Evolutionary conservation across 1,140 invertebrate genomes (phyloP).

Genomic region (Acromyrmex charruanus): DNA sequence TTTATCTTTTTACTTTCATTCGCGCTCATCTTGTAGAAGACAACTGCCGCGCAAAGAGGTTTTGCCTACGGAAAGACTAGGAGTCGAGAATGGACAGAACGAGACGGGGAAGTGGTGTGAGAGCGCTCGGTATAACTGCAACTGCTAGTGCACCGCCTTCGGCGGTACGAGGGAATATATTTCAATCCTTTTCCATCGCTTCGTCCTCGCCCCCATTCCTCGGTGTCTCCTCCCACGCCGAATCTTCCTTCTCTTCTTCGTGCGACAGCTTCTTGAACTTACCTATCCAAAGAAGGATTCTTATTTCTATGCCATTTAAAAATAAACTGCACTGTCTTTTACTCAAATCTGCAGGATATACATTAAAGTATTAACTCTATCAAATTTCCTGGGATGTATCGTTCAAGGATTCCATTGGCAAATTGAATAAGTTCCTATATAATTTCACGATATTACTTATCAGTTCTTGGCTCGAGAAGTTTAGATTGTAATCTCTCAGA

Average conservation of each 20-base stretch:
- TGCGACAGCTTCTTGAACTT: slow-evolving; percentile 24
- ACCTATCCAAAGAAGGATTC: background rate
- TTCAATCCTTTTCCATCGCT: slow-evolving; percentile 59
- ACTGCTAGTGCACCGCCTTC: slow-evolving; percentile 25
- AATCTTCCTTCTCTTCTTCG: slow-evolving; percentile 19
- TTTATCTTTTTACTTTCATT: slow-evolving; percentile 11
- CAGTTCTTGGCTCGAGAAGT: background rate
- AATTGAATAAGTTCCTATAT: background rate
- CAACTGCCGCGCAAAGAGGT: slow-evolving; percentile 39
- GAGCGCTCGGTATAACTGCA: slow-evolving; percentile 39
- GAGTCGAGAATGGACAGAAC: slow-evolving; percentile 37
- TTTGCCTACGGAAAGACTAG: slow-evolving; percentile 30
- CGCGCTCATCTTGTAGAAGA: slow-evolving; percentile 10
- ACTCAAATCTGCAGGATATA: background rate
- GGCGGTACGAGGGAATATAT: slow-evolving; percentile 45
- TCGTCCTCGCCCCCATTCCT: slow-evolving; percentile 15
- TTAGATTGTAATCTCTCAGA: slow-evolving; percentile 4
- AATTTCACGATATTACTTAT: slow-evolving; percentile 12
- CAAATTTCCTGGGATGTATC: background rate
- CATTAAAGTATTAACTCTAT: background rate
- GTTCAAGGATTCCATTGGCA: background rate
- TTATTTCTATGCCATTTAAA: slow-evolving; percentile 3
- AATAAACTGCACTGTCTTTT: slow-evolving; percentile 18
- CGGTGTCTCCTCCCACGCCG: background rate
- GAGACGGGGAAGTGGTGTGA: background rate